Conservation (phyloP, 1,140 invertebrate species). For the Nautilus pompilius region DNA sequence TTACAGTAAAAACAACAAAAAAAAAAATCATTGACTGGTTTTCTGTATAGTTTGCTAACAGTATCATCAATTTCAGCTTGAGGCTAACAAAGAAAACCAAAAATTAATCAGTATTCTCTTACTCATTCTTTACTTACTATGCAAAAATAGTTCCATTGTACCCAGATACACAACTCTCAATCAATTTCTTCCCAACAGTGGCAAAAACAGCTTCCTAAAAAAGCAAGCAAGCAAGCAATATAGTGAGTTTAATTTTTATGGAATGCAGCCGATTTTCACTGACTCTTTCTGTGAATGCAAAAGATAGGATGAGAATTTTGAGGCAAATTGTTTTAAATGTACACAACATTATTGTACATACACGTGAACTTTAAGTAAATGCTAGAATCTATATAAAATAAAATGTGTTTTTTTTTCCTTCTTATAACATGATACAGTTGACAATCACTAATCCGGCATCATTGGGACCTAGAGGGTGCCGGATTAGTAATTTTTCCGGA, state of each 20-base stretch:
- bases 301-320: no score
- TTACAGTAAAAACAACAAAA: background rate
- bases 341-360: background rate
- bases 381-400: no score
- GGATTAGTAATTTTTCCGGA: no score
- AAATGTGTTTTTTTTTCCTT: no score
- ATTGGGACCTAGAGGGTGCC: no score
- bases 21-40: background rate
- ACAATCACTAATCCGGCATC: no score
- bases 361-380: no score
- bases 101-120: background rate
- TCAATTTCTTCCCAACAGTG: conserved; percentile 44
- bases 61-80: no score
- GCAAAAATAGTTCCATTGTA: conserved; percentile 59
- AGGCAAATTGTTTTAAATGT: background rate
- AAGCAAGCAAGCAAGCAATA: no score
- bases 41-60: no score
- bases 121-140: conserved; percentile 52
- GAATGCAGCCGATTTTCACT: background rate
- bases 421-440: no score
- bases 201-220: conserved; percentile 53
- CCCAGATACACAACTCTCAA: conserved; percentile 52
- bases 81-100: no score
- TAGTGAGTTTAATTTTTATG: background rate
- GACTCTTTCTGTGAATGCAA: background rate